Conservation (phyloP, 2,888 invertebrate species). For the Nemapogon koenigi region DNA sequence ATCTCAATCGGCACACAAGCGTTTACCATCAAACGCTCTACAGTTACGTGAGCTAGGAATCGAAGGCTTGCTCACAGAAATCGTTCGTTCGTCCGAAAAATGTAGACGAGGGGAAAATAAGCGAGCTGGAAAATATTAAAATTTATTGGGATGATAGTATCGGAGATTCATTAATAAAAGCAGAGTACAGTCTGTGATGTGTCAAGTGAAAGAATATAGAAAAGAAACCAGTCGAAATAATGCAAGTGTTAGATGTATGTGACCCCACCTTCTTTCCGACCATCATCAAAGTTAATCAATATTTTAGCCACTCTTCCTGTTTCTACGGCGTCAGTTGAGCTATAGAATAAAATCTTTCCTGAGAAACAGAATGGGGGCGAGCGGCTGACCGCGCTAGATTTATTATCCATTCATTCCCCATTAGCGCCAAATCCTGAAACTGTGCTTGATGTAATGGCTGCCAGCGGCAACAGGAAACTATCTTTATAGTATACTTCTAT, state of each 20-base stretch:
- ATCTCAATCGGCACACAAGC: too few relatives aligned
- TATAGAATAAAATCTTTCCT: conserved; percentile 10
- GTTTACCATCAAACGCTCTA: too few relatives aligned
- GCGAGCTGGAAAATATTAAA: conserved; percentile 2
- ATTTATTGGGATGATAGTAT: too few relatives aligned
- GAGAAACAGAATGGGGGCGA: conserved; percentile 9
- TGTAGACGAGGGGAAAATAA: conserved; percentile 13
- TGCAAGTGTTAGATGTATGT: conserved; percentile 11
- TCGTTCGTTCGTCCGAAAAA: conserved; percentile 13
- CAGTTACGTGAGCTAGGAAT: too few relatives aligned
- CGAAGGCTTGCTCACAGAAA: too few relatives aligned
- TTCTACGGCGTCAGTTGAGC: conserved; percentile 10
- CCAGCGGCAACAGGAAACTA: conserved; percentile 6
- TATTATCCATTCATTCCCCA: conserved; percentile 7
- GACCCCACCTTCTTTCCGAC: conserved; percentile 10
- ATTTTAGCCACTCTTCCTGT: conserved; percentile 13
- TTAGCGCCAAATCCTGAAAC: conserved; percentile 6
- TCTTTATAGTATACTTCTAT: conserved; percentile 2
- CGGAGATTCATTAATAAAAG: conserved; percentile 11
- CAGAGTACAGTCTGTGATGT: conserved; percentile 11
- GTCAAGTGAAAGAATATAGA: conserved; percentile 11
- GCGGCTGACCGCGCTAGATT: conserved; percentile 1
- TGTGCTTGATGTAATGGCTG: conserved; percentile 8
- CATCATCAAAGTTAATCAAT: too few relatives aligned
- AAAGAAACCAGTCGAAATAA: conserved; percentile 12